Evolutionary conservation across 2,888 invertebrate species (phyloP), one percentile per base, ranked within the genome.

Genomic region (Clepsis dumicolana): DNA sequence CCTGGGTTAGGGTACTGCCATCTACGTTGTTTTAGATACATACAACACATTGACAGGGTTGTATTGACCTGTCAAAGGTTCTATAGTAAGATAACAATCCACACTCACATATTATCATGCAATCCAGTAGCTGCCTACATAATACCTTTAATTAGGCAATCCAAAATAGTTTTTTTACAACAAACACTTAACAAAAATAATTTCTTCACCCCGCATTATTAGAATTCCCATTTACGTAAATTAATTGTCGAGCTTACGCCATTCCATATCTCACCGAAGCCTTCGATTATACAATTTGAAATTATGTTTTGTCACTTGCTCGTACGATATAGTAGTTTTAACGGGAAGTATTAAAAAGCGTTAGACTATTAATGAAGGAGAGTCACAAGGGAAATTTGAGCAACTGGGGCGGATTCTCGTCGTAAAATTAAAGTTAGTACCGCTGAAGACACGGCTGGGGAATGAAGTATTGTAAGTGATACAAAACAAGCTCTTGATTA

Each of bases 371-470:
- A 70, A 66, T 63, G 62, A 65, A 65, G 56, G 54, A 52, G 24
- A 21, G 62, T 29, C 70, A 16, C 70, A 21, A 35, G 65, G 66
- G 70, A 66, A 70, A 66, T 66, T 35, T n/a, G 35, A 63, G 48
- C 54, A 56, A 61, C 62, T 62, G 32, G 25, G n/a, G 21, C n/a
- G 14, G 41, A 60, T 35, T 59, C 57, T 32, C 48, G 29, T 56
- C 32, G 56, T 50, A 48, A 59, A 65, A 65, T 70, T 63, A 62
- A 63, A 70, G 38, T 64, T 50, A 56, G 54, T 35, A 27, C 48
- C 64, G 32, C 2, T 21, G 32, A 57, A 38, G 65, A 53, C 32
- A 60, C 25, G 60, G 10, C 65, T 52, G 41, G 59, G 65, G 59
- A 65, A 65, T 65, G 21, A 52, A 35, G 7, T 14, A 53, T 53